Percentiles rank a stretch among this genome's conserved stretches.
Conservation (phyloP, 2,888 invertebrate species). For the Tachina grossa region DNA sequence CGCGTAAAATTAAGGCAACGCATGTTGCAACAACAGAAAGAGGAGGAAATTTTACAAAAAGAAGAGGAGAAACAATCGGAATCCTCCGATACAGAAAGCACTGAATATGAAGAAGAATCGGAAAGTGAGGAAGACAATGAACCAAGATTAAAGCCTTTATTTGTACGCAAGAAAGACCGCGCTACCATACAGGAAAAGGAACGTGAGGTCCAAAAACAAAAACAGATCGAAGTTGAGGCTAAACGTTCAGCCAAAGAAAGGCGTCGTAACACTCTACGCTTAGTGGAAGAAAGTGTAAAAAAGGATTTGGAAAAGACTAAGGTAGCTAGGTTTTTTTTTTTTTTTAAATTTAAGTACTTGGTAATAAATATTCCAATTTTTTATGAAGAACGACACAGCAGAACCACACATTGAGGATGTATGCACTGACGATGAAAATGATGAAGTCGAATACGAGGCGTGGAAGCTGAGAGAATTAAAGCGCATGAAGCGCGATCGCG, state of each 20-base stretch:
- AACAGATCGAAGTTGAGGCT: constrained; percentile 92
- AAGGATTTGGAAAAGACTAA: constrained; percentile 89
- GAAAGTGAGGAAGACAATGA: constrained; percentile 96
- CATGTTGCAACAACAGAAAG: constrained; percentile 88
- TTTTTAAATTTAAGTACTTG: not conserved
- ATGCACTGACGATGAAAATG: constrained; percentile 97
- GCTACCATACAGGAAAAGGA: constrained; percentile 98
- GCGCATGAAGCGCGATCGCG: constrained; percentile 97
- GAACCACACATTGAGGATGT: constrained; percentile 92
- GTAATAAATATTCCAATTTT: not conserved
- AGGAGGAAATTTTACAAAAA: constrained; percentile 85
- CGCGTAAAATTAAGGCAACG: constrained; percentile 87
- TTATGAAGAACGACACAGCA: constrained; percentile 85
- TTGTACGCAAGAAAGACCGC: constrained; percentile 95
- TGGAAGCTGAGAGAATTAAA: constrained; percentile 99
- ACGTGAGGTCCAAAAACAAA: constrained; percentile 91
- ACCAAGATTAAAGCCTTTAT: constrained; percentile 96
- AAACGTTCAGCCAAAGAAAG: constrained; percentile 94
- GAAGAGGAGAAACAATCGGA: constrained; percentile 86
- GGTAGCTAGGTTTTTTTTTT: constrained; percentile 76
- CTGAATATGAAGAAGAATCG: constrained; percentile 91
- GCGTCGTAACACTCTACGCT: constrained; percentile 92
- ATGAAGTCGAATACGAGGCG: constrained; percentile 97
- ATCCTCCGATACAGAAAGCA: constrained; percentile 88
- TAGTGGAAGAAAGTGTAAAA: constrained; percentile 94